Percentiles rank a stretch among this genome's conserved stretches.
phyloP scores from a whole-genome alignment of 2,113 vertebrate species.

The Trematocara stigmaticum region DNA sequence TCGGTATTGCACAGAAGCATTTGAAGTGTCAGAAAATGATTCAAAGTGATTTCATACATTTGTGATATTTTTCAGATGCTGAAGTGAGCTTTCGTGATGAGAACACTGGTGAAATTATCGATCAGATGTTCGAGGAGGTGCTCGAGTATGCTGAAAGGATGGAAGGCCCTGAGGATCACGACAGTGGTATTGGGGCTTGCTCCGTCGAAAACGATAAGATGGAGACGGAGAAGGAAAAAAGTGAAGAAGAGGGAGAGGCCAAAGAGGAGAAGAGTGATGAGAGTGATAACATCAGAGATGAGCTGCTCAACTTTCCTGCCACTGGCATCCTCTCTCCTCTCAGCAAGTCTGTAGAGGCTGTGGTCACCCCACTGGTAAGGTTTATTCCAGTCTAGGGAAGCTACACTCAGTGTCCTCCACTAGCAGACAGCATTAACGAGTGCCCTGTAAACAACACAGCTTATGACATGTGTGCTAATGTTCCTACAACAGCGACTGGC shows the following conservation, averaged over 20 bases:
- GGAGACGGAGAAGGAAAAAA: conserved; percentile 4
- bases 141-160: conserved; percentile 54
- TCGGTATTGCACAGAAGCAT: not conserved
- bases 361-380: conserved; percentile 73
- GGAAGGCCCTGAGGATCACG: conserved; percentile 9
- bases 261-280: not conserved
- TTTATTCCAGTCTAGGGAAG: not conserved
- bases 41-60: not conserved
- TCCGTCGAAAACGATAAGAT: conserved; percentile 7
- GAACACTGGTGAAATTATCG: conserved; percentile 65
- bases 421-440: not conserved
- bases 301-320: conserved; percentile 65
- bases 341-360: conserved; percentile 73
- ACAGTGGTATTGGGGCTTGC: conserved; percentile 39
- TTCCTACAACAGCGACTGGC: conserved; percentile 45
- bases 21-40: rapidly evolving
- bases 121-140: conserved; percentile 75
- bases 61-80: conserved; percentile 1
- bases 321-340: conserved; percentile 74
- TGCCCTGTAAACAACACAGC: not conserved
- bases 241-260: not conserved
- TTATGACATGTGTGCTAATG: not conserved
- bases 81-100: conserved; percentile 33
- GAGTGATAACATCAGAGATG: conserved; percentile 34
- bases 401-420: not conserved